A percentile compares a stretch with the other conserved stretches of the same genome.
Evolutionary conservation across 2,888 invertebrate species (phyloP).

Genomic region (Cataglyphis livida): DNA sequence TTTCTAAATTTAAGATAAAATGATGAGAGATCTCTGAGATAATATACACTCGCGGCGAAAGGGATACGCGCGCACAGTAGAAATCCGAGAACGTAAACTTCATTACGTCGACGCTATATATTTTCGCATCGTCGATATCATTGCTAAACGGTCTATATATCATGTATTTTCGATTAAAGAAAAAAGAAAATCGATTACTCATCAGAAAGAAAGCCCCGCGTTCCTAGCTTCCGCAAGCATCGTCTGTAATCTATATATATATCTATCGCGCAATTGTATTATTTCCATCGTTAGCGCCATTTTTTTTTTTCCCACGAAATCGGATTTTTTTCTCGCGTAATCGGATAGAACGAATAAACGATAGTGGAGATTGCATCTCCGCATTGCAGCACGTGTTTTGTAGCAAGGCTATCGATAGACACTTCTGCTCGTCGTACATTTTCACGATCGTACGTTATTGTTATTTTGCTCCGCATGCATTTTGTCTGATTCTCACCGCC

Average conservation of each 20-base stretch:
- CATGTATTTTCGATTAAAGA: constrained; percentile 23
- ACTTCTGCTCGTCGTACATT: background rate
- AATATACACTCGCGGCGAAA: constrained; percentile 24
- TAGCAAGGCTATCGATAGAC: constrained; percentile 17
- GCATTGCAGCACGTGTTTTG: constrained; percentile 26
- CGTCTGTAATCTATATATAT: background rate
- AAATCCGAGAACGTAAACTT: constrained; percentile 47
- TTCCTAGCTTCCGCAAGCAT: constrained; percentile 34
- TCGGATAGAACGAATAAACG: constrained; percentile 32
- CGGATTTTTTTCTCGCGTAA: constrained; percentile 3
- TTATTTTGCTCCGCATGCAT: constrained; percentile 11
- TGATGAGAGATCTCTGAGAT: constrained; percentile 26
- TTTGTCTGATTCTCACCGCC: constrained; percentile 20
- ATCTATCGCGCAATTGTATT: constrained; percentile 34
- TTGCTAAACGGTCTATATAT: constrained; percentile 26
- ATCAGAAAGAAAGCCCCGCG: constrained; percentile 28
- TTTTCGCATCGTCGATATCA: constrained; percentile 36
- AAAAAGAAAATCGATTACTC: constrained; percentile 30
- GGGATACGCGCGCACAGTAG: constrained; percentile 14
- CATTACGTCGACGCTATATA: constrained; percentile 8
- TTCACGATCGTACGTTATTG: background rate
- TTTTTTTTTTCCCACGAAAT: background rate
- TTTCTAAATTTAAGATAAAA: constrained; percentile 56
- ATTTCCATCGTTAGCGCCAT: constrained; percentile 30
- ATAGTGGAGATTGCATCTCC: constrained; percentile 39